Evolutionary conservation across 2,113 vertebrate species (phyloP).

Genomic region (Gasterosteus nipponicus): DNA sequence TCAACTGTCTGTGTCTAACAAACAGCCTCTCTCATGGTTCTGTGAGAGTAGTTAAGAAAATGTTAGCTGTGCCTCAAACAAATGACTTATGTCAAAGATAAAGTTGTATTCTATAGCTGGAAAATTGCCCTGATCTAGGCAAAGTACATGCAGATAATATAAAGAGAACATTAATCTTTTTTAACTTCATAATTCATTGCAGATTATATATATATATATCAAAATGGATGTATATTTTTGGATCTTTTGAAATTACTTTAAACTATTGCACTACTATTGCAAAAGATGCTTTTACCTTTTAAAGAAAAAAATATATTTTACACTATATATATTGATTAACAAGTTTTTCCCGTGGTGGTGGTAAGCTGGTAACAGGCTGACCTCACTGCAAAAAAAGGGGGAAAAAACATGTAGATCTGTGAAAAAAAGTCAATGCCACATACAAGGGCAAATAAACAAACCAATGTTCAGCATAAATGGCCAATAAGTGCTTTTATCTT

Average conservation of each 20-base stretch:
- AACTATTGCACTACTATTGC: no score
- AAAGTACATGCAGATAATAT: neutral
- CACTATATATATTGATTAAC: no score
- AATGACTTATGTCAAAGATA: constrained; percentile 61
- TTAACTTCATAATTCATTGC: neutral
- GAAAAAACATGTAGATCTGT: neutral
- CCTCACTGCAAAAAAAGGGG: constrained; percentile 15
- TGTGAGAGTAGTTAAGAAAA: constrained; percentile 66
- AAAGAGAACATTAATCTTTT: neutral
- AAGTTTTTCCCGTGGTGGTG: no score
- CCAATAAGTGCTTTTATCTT: neutral
- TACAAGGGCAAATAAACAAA: constrained; percentile 22
- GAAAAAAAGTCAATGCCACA: constrained; percentile 30
- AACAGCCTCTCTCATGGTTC: constrained; percentile 56
- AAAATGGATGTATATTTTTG: neutral
- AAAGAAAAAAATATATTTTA: neutral
- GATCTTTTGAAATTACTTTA: neutral
- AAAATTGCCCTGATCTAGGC: constrained; percentile 34
- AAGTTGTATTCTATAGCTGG: constrained; percentile 32
- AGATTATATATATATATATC: neutral
- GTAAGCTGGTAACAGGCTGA: constrained; percentile 25
- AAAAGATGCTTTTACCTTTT: constrained; percentile 12
- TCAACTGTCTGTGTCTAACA: constrained; percentile 68
- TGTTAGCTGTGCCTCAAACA: constrained; percentile 58
- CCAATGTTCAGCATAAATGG: neutral